A percentile compares a stretch with the other conserved stretches of the same genome.
Evolutionary conservation across 1,140 invertebrate species (phyloP).

Genomic region (Propsilocerus akamusi): DNA sequence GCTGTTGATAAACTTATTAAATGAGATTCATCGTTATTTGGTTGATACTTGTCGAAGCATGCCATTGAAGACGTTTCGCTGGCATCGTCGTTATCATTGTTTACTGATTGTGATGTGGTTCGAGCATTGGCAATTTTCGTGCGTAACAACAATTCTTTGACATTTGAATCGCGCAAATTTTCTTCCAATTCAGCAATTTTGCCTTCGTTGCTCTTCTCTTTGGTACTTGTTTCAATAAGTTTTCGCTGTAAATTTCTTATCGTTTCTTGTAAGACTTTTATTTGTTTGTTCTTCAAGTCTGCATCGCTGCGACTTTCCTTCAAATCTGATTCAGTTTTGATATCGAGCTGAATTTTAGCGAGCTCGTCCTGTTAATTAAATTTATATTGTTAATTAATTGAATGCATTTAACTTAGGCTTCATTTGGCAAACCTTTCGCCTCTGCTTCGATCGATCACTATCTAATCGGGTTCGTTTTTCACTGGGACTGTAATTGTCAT

Average conservation of each 20-base stretch:
- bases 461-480: conserved; percentile 18
- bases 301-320: conserved; percentile 37
- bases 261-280: conserved; percentile 41
- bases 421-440: conserved; percentile 10
- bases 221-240: conserved; percentile 39
- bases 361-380: conserved; percentile 42
- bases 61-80: conserved; percentile 1
- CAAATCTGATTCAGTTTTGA: conserved; percentile 74
- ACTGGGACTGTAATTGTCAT: conserved; percentile 20
- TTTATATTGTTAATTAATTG: too few species aligned
- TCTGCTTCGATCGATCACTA: conserved; percentile 15
- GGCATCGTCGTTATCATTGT: conserved; percentile 8
- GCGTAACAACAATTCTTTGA: conserved; percentile 12
- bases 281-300: conserved; percentile 25
- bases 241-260: conserved; percentile 65
- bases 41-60: conserved; percentile 8
- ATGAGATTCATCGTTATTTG: conserved; percentile 36
- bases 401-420: too few species aligned
- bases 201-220: conserved; percentile 38
- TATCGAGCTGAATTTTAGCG: conserved; percentile 84
- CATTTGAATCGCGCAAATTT: conserved; percentile 29
- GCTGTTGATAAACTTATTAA: conserved; percentile 61
- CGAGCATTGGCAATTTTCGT: conserved; percentile 18
- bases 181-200: conserved; percentile 35
- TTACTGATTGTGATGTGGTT: conserved; percentile 9